These are phyloP conservation scores for Ispidina picta DNA, from an alignment of 2,797 vertebrate genomes.

Conservation along the genomic window DNA sequence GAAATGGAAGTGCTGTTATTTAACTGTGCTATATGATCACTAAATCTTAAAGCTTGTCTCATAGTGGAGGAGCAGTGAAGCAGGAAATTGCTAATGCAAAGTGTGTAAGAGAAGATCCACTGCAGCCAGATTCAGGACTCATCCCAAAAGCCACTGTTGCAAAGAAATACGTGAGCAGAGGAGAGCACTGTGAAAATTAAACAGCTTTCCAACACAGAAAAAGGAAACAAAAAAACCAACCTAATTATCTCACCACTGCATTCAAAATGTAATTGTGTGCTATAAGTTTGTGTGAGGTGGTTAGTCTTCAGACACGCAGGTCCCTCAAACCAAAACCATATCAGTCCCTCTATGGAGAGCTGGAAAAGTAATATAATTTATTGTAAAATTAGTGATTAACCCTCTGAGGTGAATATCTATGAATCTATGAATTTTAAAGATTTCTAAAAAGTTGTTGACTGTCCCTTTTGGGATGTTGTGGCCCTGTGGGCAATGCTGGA, in stretches of 20 bases:
- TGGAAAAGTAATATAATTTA: not conserved
- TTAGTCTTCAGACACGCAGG: not conserved
- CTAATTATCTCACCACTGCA: not conserved
- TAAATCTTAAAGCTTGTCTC: slow-evolving; percentile 73
- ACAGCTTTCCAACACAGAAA: not conserved
- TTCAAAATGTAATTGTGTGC: not conserved
- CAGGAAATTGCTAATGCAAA: slow-evolving; percentile 76
- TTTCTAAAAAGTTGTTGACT: not conserved
- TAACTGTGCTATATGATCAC: slow-evolving; percentile 47
- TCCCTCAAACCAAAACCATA: not conserved
- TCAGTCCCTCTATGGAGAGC: not conserved
- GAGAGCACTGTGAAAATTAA: not conserved
- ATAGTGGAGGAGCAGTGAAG: slow-evolving; percentile 71
- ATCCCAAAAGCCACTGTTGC: slow-evolving; percentile 30
- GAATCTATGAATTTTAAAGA: not conserved
- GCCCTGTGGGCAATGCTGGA: not conserved
- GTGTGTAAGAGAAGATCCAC: slow-evolving; percentile 61
- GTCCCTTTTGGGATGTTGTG: not conserved
- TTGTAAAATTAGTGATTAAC: not conserved
- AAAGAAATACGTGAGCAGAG: not conserved
- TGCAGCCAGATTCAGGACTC: slow-evolving; percentile 20
- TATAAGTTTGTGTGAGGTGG: not conserved
- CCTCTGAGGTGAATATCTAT: not conserved
- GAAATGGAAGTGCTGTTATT: slow-evolving; percentile 69
- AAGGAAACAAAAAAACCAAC: not conserved